Evolutionary conservation across 1,140 invertebrate species (phyloP).

Genomic region (Pseudoatta argentina): DNA sequence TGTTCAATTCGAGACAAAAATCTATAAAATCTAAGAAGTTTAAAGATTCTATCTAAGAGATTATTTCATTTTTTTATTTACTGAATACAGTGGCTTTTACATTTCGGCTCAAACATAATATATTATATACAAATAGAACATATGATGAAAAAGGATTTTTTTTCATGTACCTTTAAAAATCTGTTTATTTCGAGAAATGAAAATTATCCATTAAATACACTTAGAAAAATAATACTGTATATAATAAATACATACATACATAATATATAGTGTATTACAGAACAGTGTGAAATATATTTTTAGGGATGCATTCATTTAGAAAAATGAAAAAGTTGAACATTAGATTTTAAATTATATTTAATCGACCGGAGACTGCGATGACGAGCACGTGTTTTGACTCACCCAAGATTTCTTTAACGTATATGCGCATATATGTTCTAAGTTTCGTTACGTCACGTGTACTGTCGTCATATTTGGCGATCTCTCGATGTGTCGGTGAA

Average conservation of each 20-base stretch:
- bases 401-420: background rate
- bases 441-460: constrained; percentile 14
- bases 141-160: background rate
- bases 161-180: background rate
- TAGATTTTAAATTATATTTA: background rate
- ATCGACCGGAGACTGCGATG: background rate
- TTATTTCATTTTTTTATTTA: no score
- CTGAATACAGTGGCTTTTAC: no score
- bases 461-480: constrained; percentile 48
- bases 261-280: no score
- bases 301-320: background rate
- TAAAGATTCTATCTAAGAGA: no score
- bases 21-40: no score
- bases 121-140: background rate
- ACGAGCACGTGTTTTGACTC: constrained; percentile 3
- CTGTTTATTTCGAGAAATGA: background rate
- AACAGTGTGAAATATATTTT: background rate
- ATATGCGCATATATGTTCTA: background rate
- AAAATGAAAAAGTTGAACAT: background rate
- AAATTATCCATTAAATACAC: background rate
- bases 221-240: background rate
- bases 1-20: no score
- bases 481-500: constrained; percentile 67
- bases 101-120: no score
- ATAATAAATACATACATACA: background rate